A percentile compares a stretch with the other conserved stretches of the same genome.
phyloP scores from a whole-genome alignment of 2,888 invertebrate genomes.

The Patella caerulea region DNA sequence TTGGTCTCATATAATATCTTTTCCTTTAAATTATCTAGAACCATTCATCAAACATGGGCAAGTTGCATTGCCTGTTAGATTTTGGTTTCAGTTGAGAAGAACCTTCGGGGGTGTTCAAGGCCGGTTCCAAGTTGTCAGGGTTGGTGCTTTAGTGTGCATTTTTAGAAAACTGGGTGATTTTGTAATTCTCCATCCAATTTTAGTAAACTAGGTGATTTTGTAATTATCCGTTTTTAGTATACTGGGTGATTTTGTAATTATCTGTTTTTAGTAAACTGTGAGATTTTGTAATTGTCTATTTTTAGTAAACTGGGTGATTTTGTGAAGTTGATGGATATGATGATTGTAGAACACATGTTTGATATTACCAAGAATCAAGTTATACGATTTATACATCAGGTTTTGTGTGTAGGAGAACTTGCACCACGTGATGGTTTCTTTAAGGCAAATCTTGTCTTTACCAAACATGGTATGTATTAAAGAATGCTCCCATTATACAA shows the following conservation, averaged over 20 bases:
- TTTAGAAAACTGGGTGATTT: neutral
- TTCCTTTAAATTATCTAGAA: too few species aligned
- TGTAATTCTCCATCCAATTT: neutral
- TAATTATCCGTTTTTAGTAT: neutral
- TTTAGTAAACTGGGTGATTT: slow-evolving; percentile 67
- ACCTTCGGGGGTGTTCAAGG: too few species aligned
- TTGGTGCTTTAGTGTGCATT: too few species aligned
- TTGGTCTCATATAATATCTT: slow-evolving; percentile 29
- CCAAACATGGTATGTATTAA: slow-evolving; percentile 53
- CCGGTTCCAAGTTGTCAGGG: too few species aligned
- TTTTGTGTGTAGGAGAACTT: slow-evolving; percentile 44
- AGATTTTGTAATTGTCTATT: slow-evolving; percentile 56
- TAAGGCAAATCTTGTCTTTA: slow-evolving; percentile 62
- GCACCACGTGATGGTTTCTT: slow-evolving; percentile 62
- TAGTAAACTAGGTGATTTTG: neutral
- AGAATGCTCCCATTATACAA: too few species aligned
- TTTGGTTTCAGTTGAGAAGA: too few species aligned
- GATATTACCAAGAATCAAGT: slow-evolving; percentile 62
- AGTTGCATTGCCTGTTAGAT: too few species aligned
- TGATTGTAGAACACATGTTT: slow-evolving; percentile 68
- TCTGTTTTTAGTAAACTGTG: slow-evolving; percentile 58
- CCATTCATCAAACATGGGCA: too few species aligned
- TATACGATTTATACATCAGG: slow-evolving; percentile 56
- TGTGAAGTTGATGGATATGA: slow-evolving; percentile 67
- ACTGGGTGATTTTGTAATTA: neutral